These are phyloP conservation scores for Eriocheir sinensis DNA, from an alignment of 1,140 invertebrate species.

Conservation along the genomic window DNA sequence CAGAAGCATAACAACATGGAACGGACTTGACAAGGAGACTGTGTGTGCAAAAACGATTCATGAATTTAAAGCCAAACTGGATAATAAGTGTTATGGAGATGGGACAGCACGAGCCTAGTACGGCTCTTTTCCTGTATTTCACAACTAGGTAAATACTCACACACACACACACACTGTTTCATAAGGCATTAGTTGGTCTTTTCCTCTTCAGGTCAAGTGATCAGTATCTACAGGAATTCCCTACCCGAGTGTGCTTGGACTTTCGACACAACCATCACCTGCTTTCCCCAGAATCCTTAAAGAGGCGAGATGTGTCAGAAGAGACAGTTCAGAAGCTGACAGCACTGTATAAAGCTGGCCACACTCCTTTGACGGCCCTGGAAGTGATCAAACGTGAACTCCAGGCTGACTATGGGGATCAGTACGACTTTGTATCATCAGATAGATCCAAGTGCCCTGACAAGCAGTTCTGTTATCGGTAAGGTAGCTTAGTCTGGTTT, in stretches of 20 bases:
- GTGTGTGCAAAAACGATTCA: no score
- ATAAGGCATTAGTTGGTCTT: no score
- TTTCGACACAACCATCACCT: conserved; percentile 61
- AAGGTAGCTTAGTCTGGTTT: background rate
- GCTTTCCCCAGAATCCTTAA: conserved; percentile 51
- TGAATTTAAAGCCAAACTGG: no score
- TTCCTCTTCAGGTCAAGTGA: conserved; percentile 59
- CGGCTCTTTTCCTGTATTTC: no score
- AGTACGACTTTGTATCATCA: conserved; percentile 42
- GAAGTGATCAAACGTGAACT: conserved; percentile 54
- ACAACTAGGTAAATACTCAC: no score
- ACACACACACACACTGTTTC: no score
- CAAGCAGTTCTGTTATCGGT: conserved; percentile 66
- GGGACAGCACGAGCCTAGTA: no score
- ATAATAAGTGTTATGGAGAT: no score
- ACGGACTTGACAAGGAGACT: no score
- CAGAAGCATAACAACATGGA: no score
- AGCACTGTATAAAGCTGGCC: conserved; percentile 53
- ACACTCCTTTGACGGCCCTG: conserved; percentile 52
- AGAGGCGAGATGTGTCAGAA: conserved; percentile 52
- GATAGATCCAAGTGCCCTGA: conserved; percentile 63
- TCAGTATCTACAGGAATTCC: conserved; percentile 63
- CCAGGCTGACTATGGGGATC: conserved; percentile 55
- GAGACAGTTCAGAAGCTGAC: conserved; percentile 60
- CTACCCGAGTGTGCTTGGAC: conserved; percentile 58